Base-by-base conservation (phyloP, 2,113 vertebrate genomes). In the Carassius gibelio region DNA sequence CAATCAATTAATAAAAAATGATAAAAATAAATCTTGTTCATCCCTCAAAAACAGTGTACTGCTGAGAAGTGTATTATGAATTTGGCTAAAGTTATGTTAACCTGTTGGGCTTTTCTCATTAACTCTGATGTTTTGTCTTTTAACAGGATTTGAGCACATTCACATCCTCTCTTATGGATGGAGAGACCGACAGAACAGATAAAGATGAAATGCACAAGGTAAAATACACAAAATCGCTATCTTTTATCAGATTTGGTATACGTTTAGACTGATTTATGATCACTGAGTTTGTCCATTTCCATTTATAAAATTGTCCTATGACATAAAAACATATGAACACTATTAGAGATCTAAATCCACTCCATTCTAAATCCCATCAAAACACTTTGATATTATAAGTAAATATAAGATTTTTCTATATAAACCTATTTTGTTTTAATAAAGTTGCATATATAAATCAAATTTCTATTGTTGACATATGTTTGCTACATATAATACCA, bases 81-180 rank as follows among this genome's bases (percentile, higher is more conserved):
- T 57, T 57, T 57, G 55, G 55, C 55, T 57, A 19, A 57, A 57
- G 42, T 42, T 42, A 1, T 42, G 1, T 42, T 69, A 8, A 72
- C 14, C 45, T 11, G 19, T 42, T 71, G 21, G 34, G 7, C 9
- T 62, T 59, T 66, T 55, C 26, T 45, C 11, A 26, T 17, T 21
- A 55, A 64, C 64, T 30, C 34, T 30, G n/a, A 42, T 59, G 11
- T 36, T 72, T 59, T 69, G 76, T 72, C 50, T 89, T 48, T 88
- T 4, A 84, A 57, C 91, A 99, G 98, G 97, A 99, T 90, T 96
- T 98, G 87, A 96, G 96, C 88, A 94, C 96, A 0, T 98, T 97
- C 89, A 94, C 95, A 89, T 96, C 96, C 95, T 94, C 96, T 0
- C 95, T 96, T 92, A 89, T 96, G 93, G 97, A 96, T 30, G 94